A percentile compares a stretch with the other conserved stretches of the same genome.
Evolutionary conservation across 2,797 vertebrate genomes (phyloP).

Genomic region (Pangasius sanitwongsei): DNA sequence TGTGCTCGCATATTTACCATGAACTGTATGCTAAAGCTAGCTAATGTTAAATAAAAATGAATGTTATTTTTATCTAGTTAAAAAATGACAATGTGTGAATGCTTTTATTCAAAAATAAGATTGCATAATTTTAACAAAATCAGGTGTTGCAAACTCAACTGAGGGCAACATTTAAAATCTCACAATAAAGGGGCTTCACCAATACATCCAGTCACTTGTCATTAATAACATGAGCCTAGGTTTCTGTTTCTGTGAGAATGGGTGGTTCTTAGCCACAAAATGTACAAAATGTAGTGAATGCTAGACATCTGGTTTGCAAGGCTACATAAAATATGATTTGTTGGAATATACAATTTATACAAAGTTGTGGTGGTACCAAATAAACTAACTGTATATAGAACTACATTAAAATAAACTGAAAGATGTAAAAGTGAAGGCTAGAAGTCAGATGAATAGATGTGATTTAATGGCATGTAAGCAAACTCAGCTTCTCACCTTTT

Average conservation of each 20-base stretch:
- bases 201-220: neutral
- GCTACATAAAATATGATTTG: neutral
- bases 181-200: neutral
- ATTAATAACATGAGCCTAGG: neutral
- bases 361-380: neutral
- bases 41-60: neutral
- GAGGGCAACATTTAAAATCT: neutral
- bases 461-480: neutral
- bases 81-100: neutral
- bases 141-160: neutral
- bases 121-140: neutral
- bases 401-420: neutral
- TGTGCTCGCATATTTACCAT: neutral
- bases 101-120: neutral
- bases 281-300: neutral
- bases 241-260: neutral
- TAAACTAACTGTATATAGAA: neutral
- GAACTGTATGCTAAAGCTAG: neutral
- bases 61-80: no score
- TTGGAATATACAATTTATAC: neutral
- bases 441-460: neutral
- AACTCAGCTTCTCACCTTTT: slow-evolving; percentile 71
- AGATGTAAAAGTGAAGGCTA: neutral
- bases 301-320: neutral
- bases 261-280: neutral